Evolutionary conservation across 2,888 invertebrate genomes (phyloP).

Genomic region (Alviniconcha strummeri): DNA sequence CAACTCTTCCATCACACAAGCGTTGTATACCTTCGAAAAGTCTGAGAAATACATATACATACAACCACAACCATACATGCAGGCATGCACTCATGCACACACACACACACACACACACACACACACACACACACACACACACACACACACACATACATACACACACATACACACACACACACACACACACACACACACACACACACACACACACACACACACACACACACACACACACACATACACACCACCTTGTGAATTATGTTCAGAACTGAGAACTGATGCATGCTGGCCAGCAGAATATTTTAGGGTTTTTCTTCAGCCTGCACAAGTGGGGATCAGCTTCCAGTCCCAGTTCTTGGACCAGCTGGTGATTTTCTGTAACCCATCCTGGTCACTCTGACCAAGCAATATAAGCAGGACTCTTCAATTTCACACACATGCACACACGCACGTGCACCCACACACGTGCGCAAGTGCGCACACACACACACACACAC

Average conservation of each 20-base stretch:
- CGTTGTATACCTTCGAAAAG: background rate
- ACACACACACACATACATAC: background rate
- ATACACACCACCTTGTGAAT: background rate
- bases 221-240: background rate
- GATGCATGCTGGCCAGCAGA: background rate
- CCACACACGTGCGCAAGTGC: background rate
- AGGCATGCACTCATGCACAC: too few species aligned
- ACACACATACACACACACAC: background rate
- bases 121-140: background rate
- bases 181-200: background rate
- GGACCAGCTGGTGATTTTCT: too few species aligned
- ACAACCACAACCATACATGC: too few species aligned
- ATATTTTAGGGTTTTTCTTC: too few species aligned
- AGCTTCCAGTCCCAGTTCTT: too few species aligned
- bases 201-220: background rate
- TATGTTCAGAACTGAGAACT: background rate
- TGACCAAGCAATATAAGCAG: too few species aligned
- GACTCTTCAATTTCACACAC: background rate
- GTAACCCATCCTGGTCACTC: too few species aligned
- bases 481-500: background rate
- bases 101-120: too few species aligned
- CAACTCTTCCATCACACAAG: background rate
- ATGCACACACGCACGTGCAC: background rate
- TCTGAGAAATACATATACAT: background rate
- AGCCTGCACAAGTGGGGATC: too few species aligned